These are phyloP conservation scores for Lysandra bellargus DNA, from an alignment of 2,888 invertebrate species.

Conservation along the genomic window DNA sequence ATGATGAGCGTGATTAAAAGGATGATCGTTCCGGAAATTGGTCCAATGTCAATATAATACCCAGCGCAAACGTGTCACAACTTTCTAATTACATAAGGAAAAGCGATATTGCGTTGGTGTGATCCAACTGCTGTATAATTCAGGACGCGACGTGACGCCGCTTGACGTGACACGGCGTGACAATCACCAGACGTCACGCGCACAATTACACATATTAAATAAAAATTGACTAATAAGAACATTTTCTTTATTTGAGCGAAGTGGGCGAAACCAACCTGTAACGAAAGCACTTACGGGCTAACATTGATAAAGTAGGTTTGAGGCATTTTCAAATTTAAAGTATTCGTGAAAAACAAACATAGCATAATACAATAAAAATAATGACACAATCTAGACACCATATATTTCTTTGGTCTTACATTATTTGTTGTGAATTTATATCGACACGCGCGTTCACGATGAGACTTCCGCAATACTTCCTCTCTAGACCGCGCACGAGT, in stretches of 20 bases:
- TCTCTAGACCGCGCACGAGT: neutral
- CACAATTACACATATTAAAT: neutral
- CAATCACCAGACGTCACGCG: neutral
- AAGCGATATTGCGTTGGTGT: neutral
- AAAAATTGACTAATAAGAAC: neutral
- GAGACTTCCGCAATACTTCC: neutral
- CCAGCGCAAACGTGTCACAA: neutral
- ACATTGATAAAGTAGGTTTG: too few relatives aligned
- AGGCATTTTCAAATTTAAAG: too few relatives aligned
- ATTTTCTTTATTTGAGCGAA: neutral
- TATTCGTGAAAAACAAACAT: too few relatives aligned
- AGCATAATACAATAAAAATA: too few relatives aligned
- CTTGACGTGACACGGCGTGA: neutral
- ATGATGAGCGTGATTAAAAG: too few relatives aligned
- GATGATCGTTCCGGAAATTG: neutral
- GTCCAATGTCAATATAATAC: neutral
- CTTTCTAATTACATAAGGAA: slow-evolving; percentile 17
- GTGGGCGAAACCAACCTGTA: neutral
- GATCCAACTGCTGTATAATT: slow-evolving; percentile 3
- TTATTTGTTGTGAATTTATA: too few relatives aligned
- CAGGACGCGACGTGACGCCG: neutral
- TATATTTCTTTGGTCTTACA: too few relatives aligned
- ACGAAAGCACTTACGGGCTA: too few relatives aligned
- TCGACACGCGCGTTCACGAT: neutral
- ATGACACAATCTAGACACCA: too few relatives aligned